Base-by-base conservation (phyloP, 1,140 invertebrate genomes). In the Diorhabda sublineata region DNA sequence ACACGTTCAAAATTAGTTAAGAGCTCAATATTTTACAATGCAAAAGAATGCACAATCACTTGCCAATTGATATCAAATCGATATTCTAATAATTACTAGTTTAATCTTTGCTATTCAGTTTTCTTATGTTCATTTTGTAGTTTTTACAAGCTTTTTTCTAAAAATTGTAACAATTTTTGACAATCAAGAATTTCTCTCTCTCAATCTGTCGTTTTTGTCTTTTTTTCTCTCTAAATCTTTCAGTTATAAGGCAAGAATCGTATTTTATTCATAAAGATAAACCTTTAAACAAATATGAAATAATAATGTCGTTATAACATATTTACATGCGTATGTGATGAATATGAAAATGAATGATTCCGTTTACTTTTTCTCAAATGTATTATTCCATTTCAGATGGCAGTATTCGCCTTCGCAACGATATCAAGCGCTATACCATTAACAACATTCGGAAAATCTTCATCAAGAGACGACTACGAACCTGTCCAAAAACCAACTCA, bases 331-430 rank as follows among this genome's bases (percentile, higher is more conserved):
- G 26, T 26, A 1, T 26, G 6, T 7, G n/a, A 56, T 56, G 52
- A 56, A 56, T 56, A 56, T 26, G 52, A 56, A 56, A 6, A 56
- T 56, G n/a, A 56, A 7, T 56, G 2, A 56, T 7, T 56, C 6
- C 52, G 6, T 56, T 56, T 56, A 56, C 6, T 7, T 6, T 56
- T 56, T 56, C 52, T 7, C 2, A 6, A 6, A 56, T 7, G 52
- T 56, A n/a, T 7, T 6, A 60, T 11, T 26, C 26, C 7, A 2
- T 60, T 11, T 6, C 57, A 74, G 73, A 56, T 74, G 61, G 56
- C 71, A 57, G 59, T 69, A 59, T 5, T 71, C 56, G 66, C 69
- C 11, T 59, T 74, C 6, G 68, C 68, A 67, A 26, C 73, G 41
- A 41, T 73, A 42, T 65, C 68, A 67, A 59, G 65, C n/a, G n/a